Conservation (phyloP, 2,113 vertebrate genomes). For the Myiopsitta monachus region DNA sequence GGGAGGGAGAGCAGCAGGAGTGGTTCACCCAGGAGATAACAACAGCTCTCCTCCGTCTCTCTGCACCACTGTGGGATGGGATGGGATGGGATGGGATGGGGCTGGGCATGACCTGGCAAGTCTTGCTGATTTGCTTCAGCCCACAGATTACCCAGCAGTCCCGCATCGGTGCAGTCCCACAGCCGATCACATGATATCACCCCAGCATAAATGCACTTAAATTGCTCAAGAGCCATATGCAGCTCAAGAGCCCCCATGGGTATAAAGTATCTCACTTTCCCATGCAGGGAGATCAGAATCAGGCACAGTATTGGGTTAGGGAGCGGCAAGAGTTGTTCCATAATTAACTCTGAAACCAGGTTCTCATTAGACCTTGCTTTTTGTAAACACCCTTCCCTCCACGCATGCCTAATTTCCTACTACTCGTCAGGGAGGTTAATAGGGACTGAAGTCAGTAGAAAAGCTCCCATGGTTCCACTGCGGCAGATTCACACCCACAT, state of each 20-base stretch:
- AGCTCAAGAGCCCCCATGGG: constrained; percentile 64
- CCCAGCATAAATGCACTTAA: constrained; percentile 36
- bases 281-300: constrained; percentile 51
- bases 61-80: constrained; percentile 46
- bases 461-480: constrained; percentile 24
- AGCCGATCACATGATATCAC: constrained; percentile 57
- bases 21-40: constrained; percentile 35
- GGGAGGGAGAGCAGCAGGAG: constrained; percentile 65
- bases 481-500: constrained; percentile 37
- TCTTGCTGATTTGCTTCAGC: constrained; percentile 67
- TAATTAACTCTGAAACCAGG: constrained; percentile 60
- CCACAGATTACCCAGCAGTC: constrained; percentile 68
- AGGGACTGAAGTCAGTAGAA: constrained; percentile 29
- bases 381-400: constrained; percentile 58
- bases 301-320: constrained; percentile 10
- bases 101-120: constrained; percentile 66
- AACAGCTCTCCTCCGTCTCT: constrained; percentile 45
- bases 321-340: constrained; percentile 58
- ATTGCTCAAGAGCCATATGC: constrained; percentile 63
- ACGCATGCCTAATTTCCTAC: constrained; percentile 57
- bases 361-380: constrained; percentile 63
- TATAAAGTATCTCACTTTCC: constrained; percentile 56
- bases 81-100: constrained; percentile 55
- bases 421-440: constrained; percentile 38
- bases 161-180: constrained; percentile 12